Evolutionary conservation across 1,140 invertebrate genomes (phyloP).

Genomic region (Dendrolimus punctatus): DNA sequence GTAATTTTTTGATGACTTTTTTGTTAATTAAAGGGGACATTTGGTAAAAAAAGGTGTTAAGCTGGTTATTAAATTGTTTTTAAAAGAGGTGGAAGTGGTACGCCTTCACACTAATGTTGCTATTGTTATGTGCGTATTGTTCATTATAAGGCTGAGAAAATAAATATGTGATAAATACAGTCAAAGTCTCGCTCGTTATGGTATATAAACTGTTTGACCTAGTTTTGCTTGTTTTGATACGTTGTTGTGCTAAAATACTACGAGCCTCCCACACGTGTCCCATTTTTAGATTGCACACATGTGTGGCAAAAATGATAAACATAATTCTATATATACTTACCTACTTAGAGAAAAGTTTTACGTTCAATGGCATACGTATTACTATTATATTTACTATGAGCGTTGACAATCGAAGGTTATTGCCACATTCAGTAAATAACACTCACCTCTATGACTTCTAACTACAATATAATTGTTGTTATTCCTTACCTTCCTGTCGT

Average conservation of each 20-base stretch:
- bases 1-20: conserved; percentile 40
- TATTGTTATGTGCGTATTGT: neutral
- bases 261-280: conserved; percentile 53
- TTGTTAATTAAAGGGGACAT: conserved; percentile 19
- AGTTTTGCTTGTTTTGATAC: conserved; percentile 49
- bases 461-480: too few species aligned
- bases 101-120: conserved; percentile 1
- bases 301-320: conserved; percentile 27
- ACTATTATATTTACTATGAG: conserved; percentile 13
- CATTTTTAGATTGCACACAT: conserved; percentile 47
- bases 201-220: conserved; percentile 25
- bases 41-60: conserved; percentile 25
- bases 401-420: conserved; percentile 3
- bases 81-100: conserved; percentile 1
- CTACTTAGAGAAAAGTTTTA: too few species aligned
- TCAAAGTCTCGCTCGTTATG: neutral
- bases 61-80: conserved; percentile 49
- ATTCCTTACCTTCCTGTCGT: too few species aligned
- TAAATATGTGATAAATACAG: neutral
- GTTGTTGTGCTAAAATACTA: conserved; percentile 15
- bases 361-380: conserved; percentile 3
- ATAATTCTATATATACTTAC: conserved; percentile 9
- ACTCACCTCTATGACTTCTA: neutral
- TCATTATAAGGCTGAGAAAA: neutral
- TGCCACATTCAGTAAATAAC: conserved; percentile 2